Conservation (phyloP, 1,140 invertebrate species). For the Thaumatotibia leucotreta region DNA sequence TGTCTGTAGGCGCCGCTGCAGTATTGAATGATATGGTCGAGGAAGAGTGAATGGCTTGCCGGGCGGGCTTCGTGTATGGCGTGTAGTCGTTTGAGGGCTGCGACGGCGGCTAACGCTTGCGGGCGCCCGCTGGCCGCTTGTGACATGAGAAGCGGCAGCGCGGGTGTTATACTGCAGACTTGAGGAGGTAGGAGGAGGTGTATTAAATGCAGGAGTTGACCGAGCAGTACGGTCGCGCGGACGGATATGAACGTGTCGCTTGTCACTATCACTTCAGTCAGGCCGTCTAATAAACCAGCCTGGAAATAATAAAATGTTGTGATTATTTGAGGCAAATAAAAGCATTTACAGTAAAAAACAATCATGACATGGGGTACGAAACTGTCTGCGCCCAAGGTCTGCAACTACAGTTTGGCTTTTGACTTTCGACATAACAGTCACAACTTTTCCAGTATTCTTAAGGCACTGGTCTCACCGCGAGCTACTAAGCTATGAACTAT, state of each 20-base stretch:
- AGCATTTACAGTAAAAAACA: too few species aligned
- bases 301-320: slow-evolving; percentile 33
- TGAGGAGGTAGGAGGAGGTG: slow-evolving; percentile 90
- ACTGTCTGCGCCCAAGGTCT: too few species aligned
- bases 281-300: slow-evolving; percentile 89
- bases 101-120: slow-evolving; percentile 88
- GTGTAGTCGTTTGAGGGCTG: slow-evolving; percentile 86
- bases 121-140: slow-evolving; percentile 86
- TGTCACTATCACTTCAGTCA: slow-evolving; percentile 93
- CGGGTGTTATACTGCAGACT: slow-evolving; percentile 87
- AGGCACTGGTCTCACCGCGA: too few species aligned
- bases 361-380: too few species aligned
- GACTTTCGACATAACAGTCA: too few species aligned
- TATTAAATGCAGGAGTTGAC: slow-evolving; percentile 90
- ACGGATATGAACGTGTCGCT: slow-evolving; percentile 93
- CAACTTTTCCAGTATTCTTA: too few species aligned
- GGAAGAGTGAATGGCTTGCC: slow-evolving; percentile 87
- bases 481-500: too few species aligned
- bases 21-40: slow-evolving; percentile 87
- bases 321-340: not conserved
- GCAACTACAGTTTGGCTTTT: too few species aligned
- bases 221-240: slow-evolving; percentile 91
- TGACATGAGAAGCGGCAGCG: slow-evolving; percentile 87
- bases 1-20: slow-evolving; percentile 54
- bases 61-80: slow-evolving; percentile 87